Conservation (phyloP, 53 echinoderm and acorn worm species). For the Actinopyga echinites region DNA sequence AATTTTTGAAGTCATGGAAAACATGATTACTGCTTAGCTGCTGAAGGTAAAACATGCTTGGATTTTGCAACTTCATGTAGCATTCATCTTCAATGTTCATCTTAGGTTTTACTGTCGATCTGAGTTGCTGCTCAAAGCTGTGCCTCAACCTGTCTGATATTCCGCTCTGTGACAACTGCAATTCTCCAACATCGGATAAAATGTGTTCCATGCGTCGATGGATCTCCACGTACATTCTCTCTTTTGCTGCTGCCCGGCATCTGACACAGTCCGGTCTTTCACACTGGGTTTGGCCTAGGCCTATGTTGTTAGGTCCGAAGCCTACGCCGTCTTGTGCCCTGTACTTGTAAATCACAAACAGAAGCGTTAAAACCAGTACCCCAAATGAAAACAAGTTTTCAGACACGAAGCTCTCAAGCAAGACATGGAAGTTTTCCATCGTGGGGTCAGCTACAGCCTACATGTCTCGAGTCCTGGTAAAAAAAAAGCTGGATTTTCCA, state of each 20-base stretch:
- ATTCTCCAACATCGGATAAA: background rate
- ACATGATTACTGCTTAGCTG: conserved; percentile 3
- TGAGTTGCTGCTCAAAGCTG: conserved; percentile 18
- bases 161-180: background rate
- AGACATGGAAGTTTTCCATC: no score
- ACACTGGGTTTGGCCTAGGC: background rate
- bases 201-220: background rate
- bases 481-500: no score
- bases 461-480: no score
- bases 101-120: background rate
- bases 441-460: no score
- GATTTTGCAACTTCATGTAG: conserved; percentile 49
- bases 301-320: no score
- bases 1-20: background rate
- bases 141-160: background rate
- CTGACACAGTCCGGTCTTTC: conserved; percentile 46
- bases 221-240: background rate
- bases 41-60: conserved; percentile 58
- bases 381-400: no score
- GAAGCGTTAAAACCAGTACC: no score
- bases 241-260: conserved; percentile 30
- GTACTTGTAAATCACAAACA: no score
- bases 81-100: background rate
- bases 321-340: no score
- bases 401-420: no score